Evolutionary conservation across 1,140 invertebrate genomes (phyloP), one percentile per base, ranked within the genome.

Genomic region (Drosophila teissieri): DNA sequence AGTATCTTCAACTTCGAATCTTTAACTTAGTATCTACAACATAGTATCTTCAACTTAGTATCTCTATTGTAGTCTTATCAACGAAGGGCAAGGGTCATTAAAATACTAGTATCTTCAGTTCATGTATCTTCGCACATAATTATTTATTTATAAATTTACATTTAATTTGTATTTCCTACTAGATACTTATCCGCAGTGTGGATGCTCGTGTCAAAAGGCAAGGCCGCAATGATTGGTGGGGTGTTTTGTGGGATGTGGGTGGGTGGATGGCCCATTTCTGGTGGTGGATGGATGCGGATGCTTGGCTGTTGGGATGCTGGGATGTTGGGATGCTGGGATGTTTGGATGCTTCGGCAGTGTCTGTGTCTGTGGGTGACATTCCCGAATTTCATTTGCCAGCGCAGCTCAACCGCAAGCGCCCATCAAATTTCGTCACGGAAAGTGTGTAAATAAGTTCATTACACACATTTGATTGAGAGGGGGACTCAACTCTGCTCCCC

Each of bases 401-500:
- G 64, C 54, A 46, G 36, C 64, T 63, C 58, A 64, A 74, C 75
- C 65, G 65, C 79, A 63, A 62, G 34, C 62, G 61, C 62, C 65
- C 75, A 80, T 72, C 73, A 60, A 67, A 88, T 88, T 88, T 70
- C 75, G 82, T 78, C 82, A 86, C 82, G 82, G 70, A 86, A 88
- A 86, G 82, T 86, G 83, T 86, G 78, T 86, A 88, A 86, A 88
- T 86, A 88, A 78, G 60, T 86, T 88, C 79, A 86, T 88, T 82
- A 88, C 78, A 62, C 58, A 61, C 65, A 75, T 86, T 86, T 88
- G 78, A 88, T 85, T 88, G 83, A 78, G 82, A 57, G 62, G n/a
- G 22, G 27, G 14, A 27, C n/a, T 8, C 1, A 19, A 49, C 42
- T 14, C 12, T 8, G 27, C 27, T 31, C 24, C 24, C 24, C 27